A percentile compares a stretch with the other conserved stretches of the same genome.
These are phyloP conservation scores for Anguilla rostrata DNA, from an alignment of 2,113 vertebrate genomes.

Conservation along the genomic window DNA sequence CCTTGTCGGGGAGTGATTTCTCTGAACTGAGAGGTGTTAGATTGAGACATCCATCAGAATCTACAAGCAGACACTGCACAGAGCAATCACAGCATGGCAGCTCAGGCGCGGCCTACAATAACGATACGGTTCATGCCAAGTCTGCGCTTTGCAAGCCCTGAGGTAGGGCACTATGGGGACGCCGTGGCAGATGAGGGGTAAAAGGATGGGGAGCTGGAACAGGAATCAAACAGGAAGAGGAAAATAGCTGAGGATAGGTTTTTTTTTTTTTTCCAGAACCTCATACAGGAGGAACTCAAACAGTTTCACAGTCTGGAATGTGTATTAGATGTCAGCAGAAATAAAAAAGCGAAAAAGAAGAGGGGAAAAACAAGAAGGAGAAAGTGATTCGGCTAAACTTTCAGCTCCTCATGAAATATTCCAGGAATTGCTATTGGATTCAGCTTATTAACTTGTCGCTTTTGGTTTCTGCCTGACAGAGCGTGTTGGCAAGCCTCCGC, in stretches of 20 bases:
- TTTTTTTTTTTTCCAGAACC: neutral
- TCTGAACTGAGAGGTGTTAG: slow-evolving; percentile 28
- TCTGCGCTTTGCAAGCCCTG: neutral
- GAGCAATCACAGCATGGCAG: slow-evolving; percentile 22
- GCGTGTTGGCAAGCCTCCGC: slow-evolving; percentile 11
- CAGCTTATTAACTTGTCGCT: slow-evolving; percentile 46
- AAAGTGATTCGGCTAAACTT: slow-evolving; percentile 25
- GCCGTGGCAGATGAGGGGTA: neutral
- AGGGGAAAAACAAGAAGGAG: neutral
- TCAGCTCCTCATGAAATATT: slow-evolving; percentile 37
- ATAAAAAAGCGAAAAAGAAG: neutral
- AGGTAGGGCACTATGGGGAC: neutral
- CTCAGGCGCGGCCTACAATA: slow-evolving; percentile 29
- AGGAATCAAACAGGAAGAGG: neutral
- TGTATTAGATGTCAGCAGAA: neutral
- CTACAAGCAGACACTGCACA: slow-evolving; percentile 22
- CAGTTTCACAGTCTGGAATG: neutral
- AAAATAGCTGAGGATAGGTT: neutral
- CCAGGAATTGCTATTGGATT: slow-evolving; percentile 48
- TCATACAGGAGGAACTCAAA: neutral
- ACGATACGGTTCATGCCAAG: slow-evolving; percentile 15
- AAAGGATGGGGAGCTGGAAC: neutral
- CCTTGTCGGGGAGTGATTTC: slow-evolving; percentile 31
- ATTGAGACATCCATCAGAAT: slow-evolving; percentile 40
- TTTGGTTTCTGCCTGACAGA: slow-evolving; percentile 41